Evolutionary conservation across 2,797 vertebrate species (phyloP), one percentile per base, ranked within the genome.

Genomic region (Synaphobranchus kaupii): DNA sequence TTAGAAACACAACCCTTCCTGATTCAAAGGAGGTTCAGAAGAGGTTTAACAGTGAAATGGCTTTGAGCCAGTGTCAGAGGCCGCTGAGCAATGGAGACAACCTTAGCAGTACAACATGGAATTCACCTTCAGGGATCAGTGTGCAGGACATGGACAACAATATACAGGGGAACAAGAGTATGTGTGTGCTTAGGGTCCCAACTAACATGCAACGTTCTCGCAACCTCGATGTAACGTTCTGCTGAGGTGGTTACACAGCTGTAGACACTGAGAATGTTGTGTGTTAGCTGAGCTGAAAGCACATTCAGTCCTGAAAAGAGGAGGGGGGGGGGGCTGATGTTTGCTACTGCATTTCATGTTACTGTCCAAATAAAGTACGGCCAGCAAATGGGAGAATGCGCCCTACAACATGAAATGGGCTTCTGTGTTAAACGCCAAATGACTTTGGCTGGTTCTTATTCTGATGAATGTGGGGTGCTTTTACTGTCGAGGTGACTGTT

Each of bases 81-180:
- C 85, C 86, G 85, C 86, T 47, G 87, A 89, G 91, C 22, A 71
- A 88, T 47, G 52, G 60, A 82, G 76, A 68, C 60, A 88, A 90
- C 87, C 88, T 84, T 87, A 83, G 81, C 84, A 17, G 84, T 87
- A n/a, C 82, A 85, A 89, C 58, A 88, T 52, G 20, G 80, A 25
- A 50, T 76, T 80, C 76, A 80, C 39, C 76, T 44, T 80, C 44
- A 50, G 28, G 39, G 63, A 56, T 54, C 63, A 73, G 54, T 25
- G 31, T 44, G 83, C 86, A 71, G 60, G 81, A 83, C 83, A 54
- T 71, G 47, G 81, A 50, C 28, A 84, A 68, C 86, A 52, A 80
- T 39, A 47, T 48, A 80, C 8, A 82, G 56, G 20, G 86, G 58
- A 82, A 86, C 39, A 81, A 31, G n/a, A 76, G 34, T 44, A 20